These are phyloP conservation scores for Meriones psammophilus DNA, from an alignment of 2,797 vertebrate genomes.

Conservation along the genomic window DNA sequence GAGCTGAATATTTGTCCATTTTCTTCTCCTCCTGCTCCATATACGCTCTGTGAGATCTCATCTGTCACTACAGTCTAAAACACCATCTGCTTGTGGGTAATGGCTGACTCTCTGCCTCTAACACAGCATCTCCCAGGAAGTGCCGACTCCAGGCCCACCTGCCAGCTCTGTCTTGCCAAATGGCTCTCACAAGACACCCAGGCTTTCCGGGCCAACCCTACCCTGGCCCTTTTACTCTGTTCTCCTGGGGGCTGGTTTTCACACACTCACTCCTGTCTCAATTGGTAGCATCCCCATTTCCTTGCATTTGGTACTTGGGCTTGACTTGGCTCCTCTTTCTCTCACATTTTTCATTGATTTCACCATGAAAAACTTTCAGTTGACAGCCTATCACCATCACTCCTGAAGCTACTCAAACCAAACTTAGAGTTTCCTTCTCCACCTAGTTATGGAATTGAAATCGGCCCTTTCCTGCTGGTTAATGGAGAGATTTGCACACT, in stretches of 20 bases:
- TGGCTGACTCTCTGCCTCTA: background rate
- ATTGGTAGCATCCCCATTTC: background rate
- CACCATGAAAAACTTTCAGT: background rate
- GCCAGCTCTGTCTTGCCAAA: background rate
- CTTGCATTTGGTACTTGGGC: background rate
- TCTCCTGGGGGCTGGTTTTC: background rate
- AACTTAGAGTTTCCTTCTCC: background rate
- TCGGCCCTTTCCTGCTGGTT: background rate
- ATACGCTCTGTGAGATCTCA: background rate
- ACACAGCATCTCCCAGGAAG: background rate
- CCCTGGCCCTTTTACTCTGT: background rate
- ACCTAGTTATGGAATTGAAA: background rate
- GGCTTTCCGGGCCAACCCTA: background rate
- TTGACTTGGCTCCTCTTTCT: background rate
- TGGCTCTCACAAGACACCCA: background rate
- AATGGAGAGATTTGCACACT: background rate
- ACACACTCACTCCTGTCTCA: fast-evolving
- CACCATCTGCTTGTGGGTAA: background rate
- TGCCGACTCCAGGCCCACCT: too few species aligned
- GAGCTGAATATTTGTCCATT: background rate
- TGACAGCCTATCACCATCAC: background rate
- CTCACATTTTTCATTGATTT: background rate
- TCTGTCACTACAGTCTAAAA: background rate
- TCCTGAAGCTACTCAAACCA: background rate
- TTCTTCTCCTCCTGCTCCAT: background rate